phyloP scores from a whole-genome alignment of 2,113 vertebrate species.

The Hepsetus odoe region DNA sequence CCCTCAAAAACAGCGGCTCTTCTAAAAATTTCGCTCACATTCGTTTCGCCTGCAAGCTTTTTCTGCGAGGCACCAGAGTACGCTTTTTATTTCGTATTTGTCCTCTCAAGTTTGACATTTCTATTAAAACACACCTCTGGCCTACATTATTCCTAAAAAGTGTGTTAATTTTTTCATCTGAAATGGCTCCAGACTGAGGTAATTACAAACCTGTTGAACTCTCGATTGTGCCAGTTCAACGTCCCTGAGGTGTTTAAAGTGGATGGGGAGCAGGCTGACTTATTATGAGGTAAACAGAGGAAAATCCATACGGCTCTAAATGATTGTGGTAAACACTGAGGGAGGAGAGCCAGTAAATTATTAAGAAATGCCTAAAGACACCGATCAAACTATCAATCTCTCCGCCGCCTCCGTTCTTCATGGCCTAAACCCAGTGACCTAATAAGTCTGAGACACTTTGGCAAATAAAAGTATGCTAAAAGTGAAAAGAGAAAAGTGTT shows the following conservation, averaged over 20 bases:
- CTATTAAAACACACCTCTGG: background rate
- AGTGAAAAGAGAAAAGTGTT: background rate
- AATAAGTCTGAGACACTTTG: background rate
- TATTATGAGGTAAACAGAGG: slow-evolving; percentile 39
- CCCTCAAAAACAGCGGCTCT: no score
- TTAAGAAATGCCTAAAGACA: slow-evolving; percentile 46
- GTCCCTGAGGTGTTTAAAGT: slow-evolving; percentile 7
- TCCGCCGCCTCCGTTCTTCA: background rate
- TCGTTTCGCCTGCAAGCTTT: background rate
- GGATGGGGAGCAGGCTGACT: slow-evolving; percentile 18
- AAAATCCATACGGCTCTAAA: slow-evolving; percentile 51
- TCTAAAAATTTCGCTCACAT: background rate
- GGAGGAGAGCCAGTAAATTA: slow-evolving; percentile 45
- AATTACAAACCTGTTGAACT: slow-evolving; percentile 43
- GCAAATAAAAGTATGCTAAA: background rate
- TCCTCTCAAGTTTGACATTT: background rate
- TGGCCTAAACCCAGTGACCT: slow-evolving; percentile 37
- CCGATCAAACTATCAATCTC: slow-evolving; percentile 29
- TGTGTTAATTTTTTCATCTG: slow-evolving; percentile 10
- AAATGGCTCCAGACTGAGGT: background rate
- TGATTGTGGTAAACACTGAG: slow-evolving; percentile 11
- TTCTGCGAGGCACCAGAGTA: background rate
- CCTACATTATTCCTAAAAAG: slow-evolving; percentile 7
- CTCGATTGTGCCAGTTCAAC: slow-evolving; percentile 11
- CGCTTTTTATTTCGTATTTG: background rate